Percentiles rank a stretch among this genome's conserved stretches.
phyloP scores from a whole-genome alignment of 1,140 invertebrate genomes.

The Scaptomyza montana region DNA sequence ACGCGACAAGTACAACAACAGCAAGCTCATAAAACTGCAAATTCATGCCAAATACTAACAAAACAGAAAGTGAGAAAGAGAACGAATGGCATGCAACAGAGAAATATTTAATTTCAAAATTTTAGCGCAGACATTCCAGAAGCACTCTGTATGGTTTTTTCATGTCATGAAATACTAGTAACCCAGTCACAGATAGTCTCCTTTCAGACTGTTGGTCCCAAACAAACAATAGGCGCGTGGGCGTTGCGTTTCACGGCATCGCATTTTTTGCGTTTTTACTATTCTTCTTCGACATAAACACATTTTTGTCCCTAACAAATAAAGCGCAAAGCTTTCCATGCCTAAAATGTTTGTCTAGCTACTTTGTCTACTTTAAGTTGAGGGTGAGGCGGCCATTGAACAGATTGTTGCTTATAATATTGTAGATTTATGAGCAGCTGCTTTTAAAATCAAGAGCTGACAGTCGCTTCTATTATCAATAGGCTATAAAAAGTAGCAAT shows the following conservation, averaged over 20 bases:
- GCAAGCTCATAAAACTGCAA: constrained; percentile 38
- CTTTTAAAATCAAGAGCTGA: not conserved
- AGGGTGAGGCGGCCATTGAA: not conserved
- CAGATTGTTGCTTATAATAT: constrained; percentile 8
- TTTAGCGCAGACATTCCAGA: constrained; percentile 17
- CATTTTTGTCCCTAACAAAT: constrained; percentile 38
- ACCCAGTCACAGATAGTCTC: constrained; percentile 3
- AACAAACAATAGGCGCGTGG: constrained; percentile 24
- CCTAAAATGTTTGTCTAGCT: constrained; percentile 22
- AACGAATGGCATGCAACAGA: constrained; percentile 15
- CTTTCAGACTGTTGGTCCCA: not conserved
- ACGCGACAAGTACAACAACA: constrained; percentile 8
- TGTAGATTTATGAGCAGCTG: constrained; percentile 22
- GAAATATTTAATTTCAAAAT: constrained; percentile 47
- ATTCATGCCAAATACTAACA: constrained; percentile 21
- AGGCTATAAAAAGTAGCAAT: too few species aligned
- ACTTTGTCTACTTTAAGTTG: constrained; percentile 21
- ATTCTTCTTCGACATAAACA: constrained; percentile 2
- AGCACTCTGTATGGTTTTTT: constrained; percentile 3
- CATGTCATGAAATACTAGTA: not conserved
- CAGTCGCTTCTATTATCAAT: too few species aligned
- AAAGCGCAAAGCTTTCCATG: constrained; percentile 34
- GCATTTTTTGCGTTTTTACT: constrained; percentile 12
- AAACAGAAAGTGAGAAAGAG: not conserved
- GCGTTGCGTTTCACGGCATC: constrained; percentile 6